Base-by-base conservation (phyloP, 2,113 vertebrate genomes). In the Ochotona curzoniae region DNA sequence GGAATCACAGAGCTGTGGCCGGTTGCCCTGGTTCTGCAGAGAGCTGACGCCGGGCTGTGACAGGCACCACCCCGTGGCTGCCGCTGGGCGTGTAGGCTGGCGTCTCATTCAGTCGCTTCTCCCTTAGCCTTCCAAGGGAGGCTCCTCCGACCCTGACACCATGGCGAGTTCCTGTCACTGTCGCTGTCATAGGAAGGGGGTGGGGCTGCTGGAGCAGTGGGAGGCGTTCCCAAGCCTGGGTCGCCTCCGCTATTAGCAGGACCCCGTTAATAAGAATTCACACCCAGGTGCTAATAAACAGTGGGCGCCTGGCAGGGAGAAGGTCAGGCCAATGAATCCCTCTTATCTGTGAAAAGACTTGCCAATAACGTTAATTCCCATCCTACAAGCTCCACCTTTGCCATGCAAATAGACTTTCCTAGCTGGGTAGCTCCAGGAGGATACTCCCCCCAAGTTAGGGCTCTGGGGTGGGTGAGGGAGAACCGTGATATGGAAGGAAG, bases 291-390 rank as follows among this genome's bases (percentile, higher is more conserved):
- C 93, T 95, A 95, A 96, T 94, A 87, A 96, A 87, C 83, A 83
- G 69, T 15, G 60, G 87, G 83, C 80, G 23, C 13, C 89, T 0
- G 57, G 78, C 54, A 57, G n/a, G 66, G 78, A 57, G 54, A 30
- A 57, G 86, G 76, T 44, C 35, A 17, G 60, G 87, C 64, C 85
- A 6, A 63, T 9, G 86, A 93, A 89, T n/a, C 64, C 83, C 89
- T 87, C 83, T 95, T 95, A 95, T 64, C 96, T 91, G 80, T 91
- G 95, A 96, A 96, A 96, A 96, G 96, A 95, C 96, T 96, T 94
- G 96, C 93, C 96, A 97, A 97, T 96, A 87, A 95, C 96, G 87
- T 95, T 96, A 97, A 97, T 97, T 95, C 96, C 96, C 60, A n/a
- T 87, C 91, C 93, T 78, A n/a, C 76, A 49, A 8, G 0, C 51